phyloP scores from a whole-genome alignment of 2,113 vertebrate species.

The Maccullochella peelii region DNA sequence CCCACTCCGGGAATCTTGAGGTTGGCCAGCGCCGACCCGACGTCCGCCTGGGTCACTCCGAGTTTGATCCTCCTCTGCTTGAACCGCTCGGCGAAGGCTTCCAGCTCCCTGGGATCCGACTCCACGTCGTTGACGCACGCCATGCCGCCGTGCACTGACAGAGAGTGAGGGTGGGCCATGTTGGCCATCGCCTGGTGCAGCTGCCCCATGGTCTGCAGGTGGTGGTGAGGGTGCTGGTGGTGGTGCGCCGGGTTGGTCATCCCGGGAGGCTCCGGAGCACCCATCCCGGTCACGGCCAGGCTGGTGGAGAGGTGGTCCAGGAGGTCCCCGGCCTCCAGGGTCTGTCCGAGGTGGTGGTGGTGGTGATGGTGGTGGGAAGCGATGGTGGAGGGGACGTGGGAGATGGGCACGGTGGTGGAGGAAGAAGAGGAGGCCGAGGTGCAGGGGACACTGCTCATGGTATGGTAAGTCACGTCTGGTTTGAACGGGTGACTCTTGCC shows the following conservation, averaged over 20 bases:
- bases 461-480: slow-evolving; percentile 93
- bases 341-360: slow-evolving; percentile 87
- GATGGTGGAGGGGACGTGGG: slow-evolving; percentile 86
- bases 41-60: slow-evolving; percentile 94
- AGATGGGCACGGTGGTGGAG: slow-evolving; percentile 87
- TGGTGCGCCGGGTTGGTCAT: slow-evolving; percentile 78
- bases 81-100: slow-evolving; percentile 94
- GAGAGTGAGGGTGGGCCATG: slow-evolving; percentile 88
- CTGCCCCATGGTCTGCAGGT: slow-evolving; percentile 88
- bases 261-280: slow-evolving; percentile 86
- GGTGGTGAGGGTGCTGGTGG: slow-evolving; percentile 78
- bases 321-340: slow-evolving; percentile 90
- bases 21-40: slow-evolving; percentile 91
- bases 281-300: slow-evolving; percentile 89
- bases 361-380: slow-evolving; percentile 86
- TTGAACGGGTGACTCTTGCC: slow-evolving; percentile 94
- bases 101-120: slow-evolving; percentile 93
- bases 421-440: slow-evolving; percentile 86
- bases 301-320: slow-evolving; percentile 92
- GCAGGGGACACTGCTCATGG: slow-evolving; percentile 95
- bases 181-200: slow-evolving; percentile 91
- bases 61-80: slow-evolving; percentile 94
- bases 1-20: slow-evolving; percentile 95
- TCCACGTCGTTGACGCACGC: slow-evolving; percentile 89
- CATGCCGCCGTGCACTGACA: slow-evolving; percentile 87